Percentiles rank a stretch among this genome's conserved stretches.
phyloP scores from a whole-genome alignment of 2,888 invertebrate genomes.

The Rhagonycha fulva region DNA sequence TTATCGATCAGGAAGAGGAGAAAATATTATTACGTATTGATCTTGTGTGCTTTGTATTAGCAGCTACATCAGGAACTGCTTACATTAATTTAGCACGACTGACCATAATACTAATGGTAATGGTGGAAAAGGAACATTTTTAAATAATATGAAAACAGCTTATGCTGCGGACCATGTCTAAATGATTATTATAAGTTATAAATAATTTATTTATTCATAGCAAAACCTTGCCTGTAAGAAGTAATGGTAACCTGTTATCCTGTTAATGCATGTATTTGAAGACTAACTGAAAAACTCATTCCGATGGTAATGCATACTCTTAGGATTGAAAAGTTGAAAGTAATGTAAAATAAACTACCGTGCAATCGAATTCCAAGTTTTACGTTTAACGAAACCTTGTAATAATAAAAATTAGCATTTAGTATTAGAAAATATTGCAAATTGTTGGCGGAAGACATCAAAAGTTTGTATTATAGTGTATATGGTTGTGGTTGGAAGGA shows the following conservation, averaged over 20 bases:
- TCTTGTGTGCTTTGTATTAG: neutral
- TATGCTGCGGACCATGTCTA: neutral
- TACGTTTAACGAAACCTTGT: neutral
- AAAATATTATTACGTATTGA: neutral
- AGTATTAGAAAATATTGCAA: neutral
- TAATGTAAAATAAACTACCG: neutral
- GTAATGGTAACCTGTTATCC: neutral
- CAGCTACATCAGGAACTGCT: neutral
- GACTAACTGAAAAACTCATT: neutral
- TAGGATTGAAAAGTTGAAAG: neutral
- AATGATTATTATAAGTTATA: neutral
- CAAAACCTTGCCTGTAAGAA: neutral
- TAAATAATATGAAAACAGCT: neutral
- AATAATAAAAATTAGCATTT: neutral
- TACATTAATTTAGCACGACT: neutral
- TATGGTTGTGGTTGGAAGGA: conserved; percentile 10
- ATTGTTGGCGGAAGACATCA: neutral
- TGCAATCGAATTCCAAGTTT: neutral
- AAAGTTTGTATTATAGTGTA: neutral
- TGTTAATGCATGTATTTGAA: neutral
- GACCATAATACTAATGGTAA: too few relatives aligned
- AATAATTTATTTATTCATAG: neutral
- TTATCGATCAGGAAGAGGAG: neutral
- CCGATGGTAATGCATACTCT: neutral
- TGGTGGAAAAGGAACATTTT: too few relatives aligned